Evolutionary conservation across 2,888 invertebrate species (phyloP).

Genomic region (Scaptomyza cyrtandrae): DNA sequence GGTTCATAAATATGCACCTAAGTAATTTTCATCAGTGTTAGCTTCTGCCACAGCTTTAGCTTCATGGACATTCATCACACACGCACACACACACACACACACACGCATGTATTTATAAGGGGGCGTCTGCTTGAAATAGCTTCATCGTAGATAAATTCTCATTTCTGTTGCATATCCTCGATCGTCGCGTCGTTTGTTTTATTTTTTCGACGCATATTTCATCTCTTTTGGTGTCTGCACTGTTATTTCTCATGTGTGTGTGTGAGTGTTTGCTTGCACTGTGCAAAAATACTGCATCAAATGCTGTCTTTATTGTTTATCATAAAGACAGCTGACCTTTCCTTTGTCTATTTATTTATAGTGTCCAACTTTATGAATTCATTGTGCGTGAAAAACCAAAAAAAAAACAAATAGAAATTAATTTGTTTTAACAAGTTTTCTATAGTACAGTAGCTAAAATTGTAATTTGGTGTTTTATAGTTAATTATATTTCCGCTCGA

Average conservation of each 20-base stretch:
- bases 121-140: constrained; percentile 58
- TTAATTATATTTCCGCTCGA: constrained; percentile 33
- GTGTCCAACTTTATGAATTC: background rate
- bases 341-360: constrained; percentile 5
- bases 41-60: constrained; percentile 4
- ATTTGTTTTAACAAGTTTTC: constrained; percentile 6
- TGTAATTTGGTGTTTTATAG: background rate
- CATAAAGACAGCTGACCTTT: too few relatives aligned
- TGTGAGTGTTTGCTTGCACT: constrained; percentile 22
- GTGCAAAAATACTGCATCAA: constrained; percentile 30
- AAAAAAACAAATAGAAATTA: background rate
- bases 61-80: constrained; percentile 44
- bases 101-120: constrained; percentile 27
- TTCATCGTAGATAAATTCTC: constrained; percentile 75
- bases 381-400: constrained; percentile 1
- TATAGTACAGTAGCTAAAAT: background rate
- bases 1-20: constrained; percentile 71
- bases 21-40: constrained; percentile 41
- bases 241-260: constrained; percentile 8
- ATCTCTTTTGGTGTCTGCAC: constrained; percentile 49
- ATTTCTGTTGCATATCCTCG: constrained; percentile 77
- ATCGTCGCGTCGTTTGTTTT: constrained; percentile 55
- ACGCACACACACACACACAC: background rate
- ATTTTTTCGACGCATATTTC: constrained; percentile 51
- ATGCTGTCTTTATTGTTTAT: too few relatives aligned